Conservation (phyloP, 2,888 invertebrate genomes). For the Ichneumon xanthorius region DNA sequence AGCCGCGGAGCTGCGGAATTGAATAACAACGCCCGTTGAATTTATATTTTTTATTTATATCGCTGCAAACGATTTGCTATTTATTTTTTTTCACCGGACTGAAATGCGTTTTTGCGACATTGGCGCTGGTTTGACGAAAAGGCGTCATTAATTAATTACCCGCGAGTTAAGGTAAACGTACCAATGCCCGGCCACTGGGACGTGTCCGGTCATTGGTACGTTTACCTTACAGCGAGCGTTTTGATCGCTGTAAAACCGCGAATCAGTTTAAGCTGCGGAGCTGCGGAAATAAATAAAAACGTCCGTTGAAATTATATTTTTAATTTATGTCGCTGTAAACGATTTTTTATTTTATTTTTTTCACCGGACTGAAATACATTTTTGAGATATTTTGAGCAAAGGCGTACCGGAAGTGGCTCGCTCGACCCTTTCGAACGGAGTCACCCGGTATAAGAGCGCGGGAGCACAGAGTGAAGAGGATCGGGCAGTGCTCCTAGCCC, state of each 20-base stretch:
- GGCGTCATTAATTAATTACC: constrained; percentile 1
- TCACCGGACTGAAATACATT: neutral
- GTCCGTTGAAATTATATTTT: neutral
- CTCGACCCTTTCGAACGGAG: constrained; percentile 36
- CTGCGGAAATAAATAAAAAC: neutral
- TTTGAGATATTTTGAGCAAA: neutral
- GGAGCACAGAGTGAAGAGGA: constrained; percentile 29
- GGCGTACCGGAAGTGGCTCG: constrained; percentile 34
- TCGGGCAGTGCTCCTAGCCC: constrained; percentile 65
- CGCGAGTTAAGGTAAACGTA: too few species aligned
- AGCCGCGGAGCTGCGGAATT: neutral
- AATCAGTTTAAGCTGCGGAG: neutral
- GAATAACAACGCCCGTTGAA: neutral
- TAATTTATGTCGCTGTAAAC: neutral
- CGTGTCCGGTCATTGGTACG: too few species aligned
- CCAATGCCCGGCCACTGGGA: too few species aligned
- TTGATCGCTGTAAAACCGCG: neutral
- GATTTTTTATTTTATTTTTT: neutral
- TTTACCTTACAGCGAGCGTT: neutral
- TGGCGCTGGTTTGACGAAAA: neutral
- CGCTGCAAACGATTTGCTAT: neutral
- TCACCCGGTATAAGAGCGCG: constrained; percentile 36
- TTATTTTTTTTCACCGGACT: neutral
- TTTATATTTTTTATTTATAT: neutral
- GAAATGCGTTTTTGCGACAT: neutral